Evolutionary conservation across 2,797 vertebrate species (phyloP).

Genomic region (Paratrypauchen microcephalus): DNA sequence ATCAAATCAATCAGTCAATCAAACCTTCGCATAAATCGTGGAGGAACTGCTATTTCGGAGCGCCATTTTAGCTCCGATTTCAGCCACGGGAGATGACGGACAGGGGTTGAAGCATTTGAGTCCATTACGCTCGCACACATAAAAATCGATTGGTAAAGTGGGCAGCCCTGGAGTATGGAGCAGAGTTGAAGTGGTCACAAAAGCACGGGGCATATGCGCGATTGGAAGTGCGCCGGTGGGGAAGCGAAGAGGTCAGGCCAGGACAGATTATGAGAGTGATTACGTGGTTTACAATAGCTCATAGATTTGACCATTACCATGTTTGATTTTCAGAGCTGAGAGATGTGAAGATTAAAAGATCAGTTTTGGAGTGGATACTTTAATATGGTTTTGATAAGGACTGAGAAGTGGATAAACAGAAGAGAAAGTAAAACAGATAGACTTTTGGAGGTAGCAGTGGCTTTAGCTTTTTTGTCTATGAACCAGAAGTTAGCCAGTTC

Average conservation of each 20-base stretch:
- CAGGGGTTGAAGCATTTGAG: slow-evolving; percentile 61
- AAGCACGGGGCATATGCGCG: slow-evolving; percentile 18
- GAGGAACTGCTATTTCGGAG: slow-evolving; percentile 25
- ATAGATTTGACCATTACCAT: neutral
- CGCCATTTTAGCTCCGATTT: slow-evolving; percentile 46
- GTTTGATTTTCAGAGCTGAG: neutral
- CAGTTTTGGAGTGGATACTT: neutral
- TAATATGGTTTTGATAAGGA: too few species aligned
- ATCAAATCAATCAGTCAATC: too few species aligned
- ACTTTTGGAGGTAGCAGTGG: too few species aligned
- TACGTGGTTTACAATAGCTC: neutral
- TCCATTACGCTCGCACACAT: slow-evolving; percentile 43
- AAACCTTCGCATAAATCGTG: slow-evolving; percentile 17
- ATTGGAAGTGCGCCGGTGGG: neutral
- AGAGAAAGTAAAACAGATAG: too few species aligned
- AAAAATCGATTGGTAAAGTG: slow-evolving; percentile 59
- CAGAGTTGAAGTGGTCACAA: slow-evolving; percentile 32
- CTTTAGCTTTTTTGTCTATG: too few species aligned
- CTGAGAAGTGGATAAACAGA: neutral
- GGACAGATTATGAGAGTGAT: slow-evolving; percentile 22
- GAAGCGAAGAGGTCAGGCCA: slow-evolving; percentile 16
- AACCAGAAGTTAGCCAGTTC: too few species aligned
- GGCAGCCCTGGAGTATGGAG: slow-evolving; percentile 47
- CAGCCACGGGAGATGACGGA: slow-evolving; percentile 56
- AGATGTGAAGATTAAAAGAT: neutral